Percentiles rank a stretch among this genome's conserved stretches.
phyloP scores from a whole-genome alignment of 64 coral and sea anemone genomes.

The Porites australiensis region DNA sequence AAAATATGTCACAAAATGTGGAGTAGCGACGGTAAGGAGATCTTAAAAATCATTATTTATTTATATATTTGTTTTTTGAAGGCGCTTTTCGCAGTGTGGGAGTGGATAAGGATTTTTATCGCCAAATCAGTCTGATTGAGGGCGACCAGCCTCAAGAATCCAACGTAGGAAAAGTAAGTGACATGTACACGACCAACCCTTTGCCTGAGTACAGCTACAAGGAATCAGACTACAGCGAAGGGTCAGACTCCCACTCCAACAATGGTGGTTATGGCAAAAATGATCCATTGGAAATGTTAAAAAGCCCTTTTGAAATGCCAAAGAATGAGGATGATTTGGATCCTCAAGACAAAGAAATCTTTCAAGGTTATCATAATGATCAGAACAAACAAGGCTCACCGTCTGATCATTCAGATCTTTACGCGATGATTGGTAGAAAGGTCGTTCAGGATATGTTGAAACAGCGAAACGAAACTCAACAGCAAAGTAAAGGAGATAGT shows the following conservation, averaged over 20 bases:
- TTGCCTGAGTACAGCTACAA: slow-evolving; percentile 76
- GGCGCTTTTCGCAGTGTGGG: slow-evolving; percentile 9
- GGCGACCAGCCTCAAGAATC: slow-evolving; percentile 8
- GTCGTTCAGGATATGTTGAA: slow-evolving; percentile 28
- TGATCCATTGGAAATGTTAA: slow-evolving; percentile 22
- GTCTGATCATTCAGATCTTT: slow-evolving; percentile 16
- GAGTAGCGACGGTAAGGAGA: too few species aligned
- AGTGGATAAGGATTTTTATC: slow-evolving; percentile 40
- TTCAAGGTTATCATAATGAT: slow-evolving; percentile 1
- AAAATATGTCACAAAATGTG: too few species aligned
- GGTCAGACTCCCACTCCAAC: not conserved
- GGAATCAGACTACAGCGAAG: slow-evolving; percentile 28
- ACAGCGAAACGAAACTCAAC: slow-evolving; percentile 8
- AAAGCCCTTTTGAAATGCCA: slow-evolving; percentile 6
- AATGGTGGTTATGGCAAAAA: not conserved
- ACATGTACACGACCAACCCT: slow-evolving; percentile 44
- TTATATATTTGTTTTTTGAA: not conserved
- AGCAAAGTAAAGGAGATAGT: not conserved
- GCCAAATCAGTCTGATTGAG: slow-evolving; percentile 40
- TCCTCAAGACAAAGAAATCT: slow-evolving; percentile 3
- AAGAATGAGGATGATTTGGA: not conserved
- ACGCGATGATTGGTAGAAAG: slow-evolving; percentile 4
- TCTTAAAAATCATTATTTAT: too few species aligned
- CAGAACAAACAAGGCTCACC: not conserved
- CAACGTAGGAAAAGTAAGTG: slow-evolving; percentile 24